Conservation (phyloP, 2,797 vertebrate species). For the Enteromius viviparus region DNA sequence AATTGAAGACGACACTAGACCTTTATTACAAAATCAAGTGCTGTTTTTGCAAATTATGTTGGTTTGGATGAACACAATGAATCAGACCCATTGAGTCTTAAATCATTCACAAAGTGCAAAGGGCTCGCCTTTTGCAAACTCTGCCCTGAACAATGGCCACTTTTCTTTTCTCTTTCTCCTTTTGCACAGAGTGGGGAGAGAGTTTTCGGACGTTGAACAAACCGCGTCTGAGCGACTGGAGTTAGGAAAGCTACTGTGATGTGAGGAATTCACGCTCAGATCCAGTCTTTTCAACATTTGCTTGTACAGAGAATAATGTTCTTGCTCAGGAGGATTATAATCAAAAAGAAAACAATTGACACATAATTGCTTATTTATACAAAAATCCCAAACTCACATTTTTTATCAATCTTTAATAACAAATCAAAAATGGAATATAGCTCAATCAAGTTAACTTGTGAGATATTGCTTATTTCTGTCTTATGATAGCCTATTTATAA, state of each 20-base stretch:
- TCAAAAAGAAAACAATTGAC: conserved; percentile 5
- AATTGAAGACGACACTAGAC: conserved; percentile 81
- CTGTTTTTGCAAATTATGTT: conserved; percentile 80
- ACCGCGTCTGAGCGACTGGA: conserved; percentile 8
- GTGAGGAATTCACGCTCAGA: conserved; percentile 21
- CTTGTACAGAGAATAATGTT: conserved; percentile 6
- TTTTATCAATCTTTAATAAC: neutral
- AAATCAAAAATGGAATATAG: neutral
- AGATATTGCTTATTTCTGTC: neutral
- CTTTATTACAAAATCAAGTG: conserved; percentile 81
- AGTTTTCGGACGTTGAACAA: conserved; percentile 30
- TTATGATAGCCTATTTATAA: neutral
- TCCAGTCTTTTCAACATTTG: conserved; percentile 9
- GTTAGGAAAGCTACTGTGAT: conserved; percentile 23
- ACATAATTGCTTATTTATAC: neutral
- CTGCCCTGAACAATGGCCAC: conserved; percentile 51
- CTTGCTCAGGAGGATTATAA: neutral
- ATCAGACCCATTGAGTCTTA: conserved; percentile 75
- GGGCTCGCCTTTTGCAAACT: conserved; percentile 54
- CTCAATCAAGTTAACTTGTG: neutral
- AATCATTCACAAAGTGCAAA: conserved; percentile 71
- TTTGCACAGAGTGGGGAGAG: conserved; percentile 3
- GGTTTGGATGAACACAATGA: conserved; percentile 78
- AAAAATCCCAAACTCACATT: neutral
- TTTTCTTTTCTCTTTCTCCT: conserved; percentile 31